phyloP scores from a whole-genome alignment of 2,113 vertebrate genomes.

The Otocyon megalotis region DNA sequence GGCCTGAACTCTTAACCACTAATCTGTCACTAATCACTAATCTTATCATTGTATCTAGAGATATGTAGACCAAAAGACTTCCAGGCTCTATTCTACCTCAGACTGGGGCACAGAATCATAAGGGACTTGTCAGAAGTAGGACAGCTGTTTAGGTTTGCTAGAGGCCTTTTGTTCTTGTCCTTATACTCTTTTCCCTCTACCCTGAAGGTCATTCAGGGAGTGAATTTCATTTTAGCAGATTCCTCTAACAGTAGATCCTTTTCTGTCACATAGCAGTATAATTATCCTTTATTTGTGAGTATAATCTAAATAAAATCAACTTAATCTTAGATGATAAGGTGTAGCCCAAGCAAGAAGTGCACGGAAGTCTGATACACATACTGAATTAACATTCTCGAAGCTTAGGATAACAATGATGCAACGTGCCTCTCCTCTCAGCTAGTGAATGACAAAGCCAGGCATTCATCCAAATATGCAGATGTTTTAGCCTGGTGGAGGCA shows the following conservation, averaged over 20 bases:
- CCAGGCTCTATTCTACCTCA: not conserved
- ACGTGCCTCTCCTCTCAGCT: conserved; percentile 29
- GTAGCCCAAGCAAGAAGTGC: conserved; percentile 38
- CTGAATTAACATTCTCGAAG: conserved; percentile 53
- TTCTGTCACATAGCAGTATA: conserved; percentile 57
- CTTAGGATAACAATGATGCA: conserved; percentile 40
- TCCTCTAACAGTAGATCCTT: conserved; percentile 41
- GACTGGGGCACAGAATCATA: not conserved
- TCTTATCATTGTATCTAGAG: not conserved
- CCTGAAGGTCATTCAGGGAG: not conserved
- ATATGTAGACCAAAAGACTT: not conserved
- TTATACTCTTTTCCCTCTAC: not conserved
- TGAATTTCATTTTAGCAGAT: conserved; percentile 17
- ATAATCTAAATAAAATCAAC: conserved; percentile 71
- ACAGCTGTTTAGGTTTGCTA: not conserved
- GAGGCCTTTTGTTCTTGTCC: not conserved
- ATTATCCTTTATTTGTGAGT: conserved; percentile 69
- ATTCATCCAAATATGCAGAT: conserved; percentile 69
- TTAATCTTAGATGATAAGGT: conserved; percentile 72
- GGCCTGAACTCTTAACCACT: not conserved
- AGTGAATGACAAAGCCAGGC: conserved; percentile 57
- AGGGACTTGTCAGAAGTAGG: not conserved
- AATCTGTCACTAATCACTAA: not conserved
- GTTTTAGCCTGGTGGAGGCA: conserved; percentile 52
- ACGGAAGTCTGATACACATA: not conserved